Evolutionary conservation across 1,140 invertebrate genomes (phyloP).

Genomic region (Limonius californicus): DNA sequence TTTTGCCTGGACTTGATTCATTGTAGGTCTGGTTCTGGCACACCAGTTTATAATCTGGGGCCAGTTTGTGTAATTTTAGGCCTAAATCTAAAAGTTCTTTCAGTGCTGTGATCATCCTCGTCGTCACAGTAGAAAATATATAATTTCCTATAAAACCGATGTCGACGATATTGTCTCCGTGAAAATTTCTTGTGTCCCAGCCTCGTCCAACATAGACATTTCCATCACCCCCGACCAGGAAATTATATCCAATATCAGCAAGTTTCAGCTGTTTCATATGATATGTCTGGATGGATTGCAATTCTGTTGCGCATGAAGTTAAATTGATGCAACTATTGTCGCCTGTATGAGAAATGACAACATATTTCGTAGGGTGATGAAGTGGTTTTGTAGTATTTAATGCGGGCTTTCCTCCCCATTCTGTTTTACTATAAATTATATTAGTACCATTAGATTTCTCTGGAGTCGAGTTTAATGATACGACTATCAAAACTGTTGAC

Average conservation of each 20-base stretch:
- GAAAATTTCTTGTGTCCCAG: constrained; percentile 55
- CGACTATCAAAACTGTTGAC: no score
- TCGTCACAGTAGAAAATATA: constrained; percentile 38
- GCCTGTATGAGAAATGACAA: constrained; percentile 49
- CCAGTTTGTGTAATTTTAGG: constrained; percentile 38
- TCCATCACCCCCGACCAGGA: constrained; percentile 64
- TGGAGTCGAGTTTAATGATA: no score
- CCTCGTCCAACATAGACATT: constrained; percentile 60
- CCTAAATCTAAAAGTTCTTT: constrained; percentile 43
- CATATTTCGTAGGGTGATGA: constrained; percentile 42
- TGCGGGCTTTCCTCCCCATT: constrained; percentile 28
- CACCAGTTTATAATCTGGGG: constrained; percentile 45
- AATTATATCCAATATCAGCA: constrained; percentile 58
- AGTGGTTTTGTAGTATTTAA: constrained; percentile 23
- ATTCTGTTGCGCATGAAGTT: constrained; percentile 42
- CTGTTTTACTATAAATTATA: not conserved
- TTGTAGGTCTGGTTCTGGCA: constrained; percentile 48
- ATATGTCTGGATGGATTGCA: constrained; percentile 45
- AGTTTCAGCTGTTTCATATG: constrained; percentile 36
- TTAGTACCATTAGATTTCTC: no score
- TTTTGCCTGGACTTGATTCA: constrained; percentile 37
- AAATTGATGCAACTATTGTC: constrained; percentile 38
- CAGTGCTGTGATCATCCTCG: constrained; percentile 44
- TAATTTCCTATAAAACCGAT: constrained; percentile 52
- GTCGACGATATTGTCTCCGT: constrained; percentile 47